Conservation (phyloP, 2,113 vertebrate genomes). For the Pogona vitticeps region DNA sequence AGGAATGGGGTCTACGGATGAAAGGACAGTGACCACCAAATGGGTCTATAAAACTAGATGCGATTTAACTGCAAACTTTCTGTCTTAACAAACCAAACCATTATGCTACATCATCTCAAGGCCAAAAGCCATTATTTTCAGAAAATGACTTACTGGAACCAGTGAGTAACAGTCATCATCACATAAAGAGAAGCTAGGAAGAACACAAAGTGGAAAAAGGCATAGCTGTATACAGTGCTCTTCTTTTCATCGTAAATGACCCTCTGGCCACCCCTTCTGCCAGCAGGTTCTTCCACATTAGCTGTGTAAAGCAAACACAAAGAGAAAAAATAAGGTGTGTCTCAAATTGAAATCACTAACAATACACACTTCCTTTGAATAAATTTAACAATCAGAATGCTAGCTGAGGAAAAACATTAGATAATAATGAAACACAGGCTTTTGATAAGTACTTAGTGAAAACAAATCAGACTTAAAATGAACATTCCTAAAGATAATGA, state of each 20-base stretch:
- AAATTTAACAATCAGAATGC: neutral
- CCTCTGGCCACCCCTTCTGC: slow-evolving; percentile 79
- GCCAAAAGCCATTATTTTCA: neutral
- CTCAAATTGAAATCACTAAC: neutral
- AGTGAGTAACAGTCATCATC: slow-evolving; percentile 98
- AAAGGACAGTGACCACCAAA: neutral
- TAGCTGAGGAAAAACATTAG: neutral
- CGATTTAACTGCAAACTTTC: neutral
- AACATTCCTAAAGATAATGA: neutral
- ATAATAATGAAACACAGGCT: neutral
- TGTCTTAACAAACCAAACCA: neutral
- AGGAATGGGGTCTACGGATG: neutral
- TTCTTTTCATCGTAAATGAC: slow-evolving; percentile 90
- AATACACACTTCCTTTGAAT: neutral
- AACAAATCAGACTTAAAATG: neutral
- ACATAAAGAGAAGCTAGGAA: slow-evolving; percentile 95
- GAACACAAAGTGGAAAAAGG: slow-evolving; percentile 95
- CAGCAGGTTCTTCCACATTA: slow-evolving; percentile 77
- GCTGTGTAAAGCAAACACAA: slow-evolving; percentile 55
- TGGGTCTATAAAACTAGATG: neutral
- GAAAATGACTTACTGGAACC: slow-evolving; percentile 91
- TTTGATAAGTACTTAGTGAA: neutral
- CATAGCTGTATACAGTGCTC: slow-evolving; percentile 89
- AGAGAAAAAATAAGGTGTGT: slow-evolving; percentile 7
- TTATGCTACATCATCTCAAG: rapidly evolving